Evolutionary conservation across 2,888 invertebrate genomes (phyloP), one percentile per base, ranked within the genome.

Genomic region (Nephrocerus scutellatus): DNA sequence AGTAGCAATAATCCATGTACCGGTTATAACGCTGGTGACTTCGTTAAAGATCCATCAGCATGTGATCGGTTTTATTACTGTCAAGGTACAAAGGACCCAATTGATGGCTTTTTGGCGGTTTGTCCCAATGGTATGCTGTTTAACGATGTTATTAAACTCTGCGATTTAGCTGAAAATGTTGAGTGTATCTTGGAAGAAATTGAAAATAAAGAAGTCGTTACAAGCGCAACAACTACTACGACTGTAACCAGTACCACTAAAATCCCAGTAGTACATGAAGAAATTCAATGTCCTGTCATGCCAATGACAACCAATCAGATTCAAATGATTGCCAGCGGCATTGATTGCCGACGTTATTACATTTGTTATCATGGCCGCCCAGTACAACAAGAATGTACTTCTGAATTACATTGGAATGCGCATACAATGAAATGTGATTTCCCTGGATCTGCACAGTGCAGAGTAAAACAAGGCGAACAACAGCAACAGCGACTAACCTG

Each of bases 281-380:
- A 53, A 48, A 7, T 52, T 5, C 18, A 8, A 5, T 23, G 1
- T 14, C 44, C 6, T 41, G 45, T 10, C 43, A 39, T 3, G 2
- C 9, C 1, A 31, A 43, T 12, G 36, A 41, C 2, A 32, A 41
- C 6, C 29, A 39, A 10, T 32, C 41, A 9, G 24, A 30, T 3
- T 41, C 43, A 1, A 34, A 33, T 24, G 38, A 47, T 65, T 13
- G 56, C 59, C 5, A 59, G 65, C 39, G 52, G 52, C 2, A 43
- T 35, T 10, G 58, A 57, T 32, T 66, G 66, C 32, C 54, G 49
- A 36, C 55, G 54, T 6, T 66, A 64, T 36, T 66, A 60, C 32
- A 58, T 66, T 31, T 66, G 66, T 41, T 66, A 66, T 43, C 61
- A 66, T 45, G 65, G 66, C 3, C 54, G 55, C 41, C 60, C 66